phyloP scores from a whole-genome alignment of 2,888 invertebrate species.

The Dromius quadrimaculatus region DNA sequence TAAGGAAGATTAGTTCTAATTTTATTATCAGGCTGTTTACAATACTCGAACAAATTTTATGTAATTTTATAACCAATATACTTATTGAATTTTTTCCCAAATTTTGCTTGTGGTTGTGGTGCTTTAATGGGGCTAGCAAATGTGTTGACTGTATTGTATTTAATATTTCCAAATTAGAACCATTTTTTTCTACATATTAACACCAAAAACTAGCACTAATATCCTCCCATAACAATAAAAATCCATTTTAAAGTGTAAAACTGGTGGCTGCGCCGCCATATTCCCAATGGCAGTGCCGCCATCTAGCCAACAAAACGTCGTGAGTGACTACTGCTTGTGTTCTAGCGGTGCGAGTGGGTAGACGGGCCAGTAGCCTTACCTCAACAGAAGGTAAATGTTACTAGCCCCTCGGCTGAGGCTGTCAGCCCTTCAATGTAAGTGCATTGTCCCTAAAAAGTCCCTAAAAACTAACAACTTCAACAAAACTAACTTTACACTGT shows the following conservation, averaged over 20 bases:
- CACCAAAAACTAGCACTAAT: too few relatives aligned
- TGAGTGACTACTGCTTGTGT: slow-evolving; percentile 62
- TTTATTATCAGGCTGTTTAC: too few relatives aligned
- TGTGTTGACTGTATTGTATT: too few relatives aligned
- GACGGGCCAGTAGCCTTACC: slow-evolving; percentile 67
- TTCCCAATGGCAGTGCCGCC: background rate
- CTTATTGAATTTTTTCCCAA: slow-evolving; percentile 4
- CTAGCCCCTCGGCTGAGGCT: slow-evolving; percentile 57
- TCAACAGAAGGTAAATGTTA: slow-evolving; percentile 68
- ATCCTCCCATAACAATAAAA: too few relatives aligned
- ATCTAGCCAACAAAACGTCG: slow-evolving; percentile 21
- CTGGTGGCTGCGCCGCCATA: background rate
- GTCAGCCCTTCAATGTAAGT: slow-evolving; percentile 52
- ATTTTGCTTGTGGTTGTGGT: slow-evolving; percentile 11
- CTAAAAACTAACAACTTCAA: too few relatives aligned
- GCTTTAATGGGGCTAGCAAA: slow-evolving; percentile 23
- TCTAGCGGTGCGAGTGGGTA: slow-evolving; percentile 68
- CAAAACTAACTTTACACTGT: too few relatives aligned
- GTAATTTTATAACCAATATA: slow-evolving; percentile 29
- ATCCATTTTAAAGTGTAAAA: background rate
- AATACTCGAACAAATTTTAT: too few relatives aligned
- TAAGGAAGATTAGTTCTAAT: slow-evolving; percentile 38
- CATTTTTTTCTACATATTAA: too few relatives aligned
- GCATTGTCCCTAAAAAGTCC: slow-evolving; percentile 39
- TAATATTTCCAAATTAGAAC: too few relatives aligned